Base-by-base conservation (phyloP, 2,113 vertebrate species). In the Capricornis sumatraensis region DNA sequence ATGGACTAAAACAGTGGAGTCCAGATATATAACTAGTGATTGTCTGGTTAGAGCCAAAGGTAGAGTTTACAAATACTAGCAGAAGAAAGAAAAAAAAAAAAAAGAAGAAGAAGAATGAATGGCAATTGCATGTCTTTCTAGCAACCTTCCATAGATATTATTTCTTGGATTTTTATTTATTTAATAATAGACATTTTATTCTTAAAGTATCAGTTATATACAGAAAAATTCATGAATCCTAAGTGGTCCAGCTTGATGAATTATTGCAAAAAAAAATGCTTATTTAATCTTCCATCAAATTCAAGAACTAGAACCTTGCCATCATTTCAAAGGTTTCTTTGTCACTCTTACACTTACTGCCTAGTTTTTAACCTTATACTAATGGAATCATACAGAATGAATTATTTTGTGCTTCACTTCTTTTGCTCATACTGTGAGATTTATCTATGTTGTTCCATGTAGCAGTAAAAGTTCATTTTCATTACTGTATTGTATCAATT, bases 161-260 rank as follows among this genome's bases (percentile, higher is more conserved):
- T 64, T 78, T 58, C 50, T 67, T 67, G 23, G 45, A 23, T 47
- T 93, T 97, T 90, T 86, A 71, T 97, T 90, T 86, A 71, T 93
- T 90, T 87, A 95, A 23, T 90, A 93, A 23, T 53, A 93, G n/a
- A 87, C 15, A 64, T 84, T 97, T 96, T 89, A 79, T 52, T 53
- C 85, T 27, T 76, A 76, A 58, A 58, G 3, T 82, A 82, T 93
- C 58, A 74, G 17, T 45, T 89, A 79, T 52, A 40, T 62, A 67
- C 17, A 92, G 36, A 89, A 92, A 96, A 91, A 87, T 50, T 40
- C 4, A 25, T 33, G 86, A 74, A 33, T 84, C 17, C 0, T 76
- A 50, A 93, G 36, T 89, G 15, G 40, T 67, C 64, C 33, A 64
- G 36, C 62, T 62, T 96, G 78, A 85, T 79, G 64, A 78, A 78